Evolutionary conservation across 2,113 vertebrate species (phyloP), one percentile per base, ranked within the genome.

Genomic region (Sula dactylatra): DNA sequence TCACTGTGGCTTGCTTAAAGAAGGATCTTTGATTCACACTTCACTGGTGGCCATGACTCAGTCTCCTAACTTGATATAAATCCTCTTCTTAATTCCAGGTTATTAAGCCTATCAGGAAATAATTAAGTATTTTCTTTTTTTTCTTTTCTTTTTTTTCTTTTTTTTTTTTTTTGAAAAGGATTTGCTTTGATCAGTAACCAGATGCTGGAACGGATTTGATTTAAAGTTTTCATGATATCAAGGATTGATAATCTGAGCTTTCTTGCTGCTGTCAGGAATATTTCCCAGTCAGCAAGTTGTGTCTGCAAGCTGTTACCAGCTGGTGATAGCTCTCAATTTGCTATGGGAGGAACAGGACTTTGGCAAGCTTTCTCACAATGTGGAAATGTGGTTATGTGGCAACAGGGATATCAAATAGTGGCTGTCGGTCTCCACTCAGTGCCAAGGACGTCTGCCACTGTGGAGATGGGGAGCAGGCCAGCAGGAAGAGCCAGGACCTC

Each of bases 231-330:
- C 91, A 56, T 81, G 87, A 95, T 97, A 95, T 27, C 74, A 96
- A 94, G 89, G 94, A 95, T 70, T 97, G 94, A 97, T 97, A 97
- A 96, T 94, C 92, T 89, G 93, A 95, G 90, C 20, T 95, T 96
- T 95, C 91, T 95, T 94, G 52, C 80, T 96, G 94, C 96, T 97
- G 97, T 97, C 96, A 97, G 78, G 94, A 94, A 93, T 94, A 97
- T 91, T 96, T 97, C 89, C 42, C 82, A 97, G 80, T 91, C 95
- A 96, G 96, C 88, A 88, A 94, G 62, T 56, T 81, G 74, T 59
- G 83, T 83, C 97, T 97, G 94, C 94, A 97, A 97, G 93, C 91
- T 97, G 94, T 97, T 97, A 91, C 92, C 91, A 94, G 90, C 94
- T 96, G 95, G 64, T 97, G 94, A 95, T 96, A 95, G 74, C 71